Evolutionary conservation across 2,888 invertebrate genomes (phyloP), one percentile per base, ranked within the genome.

Genomic region (Lypha dubia): DNA sequence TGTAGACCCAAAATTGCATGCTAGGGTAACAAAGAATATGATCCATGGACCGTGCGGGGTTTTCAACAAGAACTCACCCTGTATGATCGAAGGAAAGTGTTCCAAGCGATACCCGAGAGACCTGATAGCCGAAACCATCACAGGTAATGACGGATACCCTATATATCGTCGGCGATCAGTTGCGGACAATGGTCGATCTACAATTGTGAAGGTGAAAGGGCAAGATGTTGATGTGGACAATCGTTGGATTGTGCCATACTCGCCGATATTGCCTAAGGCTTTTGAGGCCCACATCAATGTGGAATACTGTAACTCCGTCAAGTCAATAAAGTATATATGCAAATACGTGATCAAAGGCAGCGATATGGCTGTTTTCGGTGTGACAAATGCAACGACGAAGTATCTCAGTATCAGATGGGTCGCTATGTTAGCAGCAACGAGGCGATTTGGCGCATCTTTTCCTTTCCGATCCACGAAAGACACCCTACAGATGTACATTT

Each of bases 101-200:
- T n/a, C n/a, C n/a, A n/a, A n/a, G n/a, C n/a, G n/a, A n/a, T n/a
- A n/a, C n/a, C n/a, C n/a, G n/a, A n/a, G n/a, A n/a, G n/a, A 24
- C 7, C 86, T 90, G 63, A 86, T 49, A 11, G 63, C 75, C 13
- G 88, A 88, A 15, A 89, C 88, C 28, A 71, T 87, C 49, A 89
- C 87, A 49, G 88, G 86, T 41, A 85, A 88, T 67, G 88, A 89
- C 85, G 90, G 88, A 49, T 89, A 89, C 86, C 90, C 89, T 46
- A 76, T 87, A 75, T 90, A 32, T 67, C 49, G 32, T 1, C 17
- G 24, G 20, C 32, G n/a, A 90, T 85, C 84, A 41, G 24, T 44
- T 22, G 32, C 8, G n/a, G n/a, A n/a, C n/a, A n/a, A n/a, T n/a
- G n/a, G n/a, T n/a, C n/a, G n/a, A n/a, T n/a, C n/a, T n/a, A 8